A percentile compares a stretch with the other conserved stretches of the same genome.
These are phyloP conservation scores for Nymphicus hollandicus DNA, from an alignment of 2,113 vertebrate species.

Conservation along the genomic window DNA sequence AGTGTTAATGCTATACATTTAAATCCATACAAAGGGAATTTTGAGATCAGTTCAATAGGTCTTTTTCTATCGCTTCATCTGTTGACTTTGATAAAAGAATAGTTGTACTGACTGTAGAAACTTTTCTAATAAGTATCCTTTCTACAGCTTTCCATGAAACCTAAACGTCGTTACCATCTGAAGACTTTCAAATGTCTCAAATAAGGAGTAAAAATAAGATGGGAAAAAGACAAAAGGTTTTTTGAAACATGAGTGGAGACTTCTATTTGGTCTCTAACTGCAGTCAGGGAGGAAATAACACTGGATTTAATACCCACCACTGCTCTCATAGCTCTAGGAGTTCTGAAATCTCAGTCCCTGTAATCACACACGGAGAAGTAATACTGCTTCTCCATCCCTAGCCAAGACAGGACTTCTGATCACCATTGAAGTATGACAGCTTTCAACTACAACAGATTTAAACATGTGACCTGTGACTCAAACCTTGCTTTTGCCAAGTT, in stretches of 20 bases:
- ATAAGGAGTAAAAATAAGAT: not conserved
- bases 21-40: not conserved
- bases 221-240: not conserved
- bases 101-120: not conserved
- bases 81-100: not conserved
- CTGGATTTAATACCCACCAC: not conserved
- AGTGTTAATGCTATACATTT: not conserved
- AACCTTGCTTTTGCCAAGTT: not conserved
- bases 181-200: not conserved
- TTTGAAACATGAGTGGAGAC: not conserved
- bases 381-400: not conserved
- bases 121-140: not conserved
- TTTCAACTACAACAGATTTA: not conserved
- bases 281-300: not conserved
- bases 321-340: not conserved
- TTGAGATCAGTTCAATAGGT: not conserved
- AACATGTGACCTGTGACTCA: accelerated
- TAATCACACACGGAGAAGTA: not conserved
- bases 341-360: not conserved
- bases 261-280: not conserved
- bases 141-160: not conserved
- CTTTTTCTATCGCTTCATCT: not conserved
- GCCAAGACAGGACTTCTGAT: not conserved
- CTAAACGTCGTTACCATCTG: not conserved
- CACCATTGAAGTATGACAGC: not conserved